A percentile compares a stretch with the other conserved stretches of the same genome.
These are phyloP conservation scores for Rhinella marina DNA, from an alignment of 2,797 vertebrate species.

Conservation along the genomic window DNA sequence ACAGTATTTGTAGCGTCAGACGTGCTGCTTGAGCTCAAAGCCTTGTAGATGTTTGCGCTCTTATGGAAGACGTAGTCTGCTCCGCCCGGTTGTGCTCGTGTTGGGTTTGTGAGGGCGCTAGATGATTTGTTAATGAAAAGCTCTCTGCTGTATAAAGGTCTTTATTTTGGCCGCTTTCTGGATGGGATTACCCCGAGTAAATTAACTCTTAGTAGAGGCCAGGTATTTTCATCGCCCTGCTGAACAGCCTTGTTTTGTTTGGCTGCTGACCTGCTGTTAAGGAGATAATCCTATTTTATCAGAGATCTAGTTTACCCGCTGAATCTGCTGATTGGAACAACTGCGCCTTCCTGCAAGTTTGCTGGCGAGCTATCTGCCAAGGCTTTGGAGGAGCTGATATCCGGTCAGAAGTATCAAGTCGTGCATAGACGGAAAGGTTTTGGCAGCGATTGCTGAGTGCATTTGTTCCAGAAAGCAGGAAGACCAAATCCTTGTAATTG, in stretches of 20 bases:
- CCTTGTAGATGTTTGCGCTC: too few species aligned
- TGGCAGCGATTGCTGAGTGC: conserved; percentile 19
- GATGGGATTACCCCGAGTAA: not conserved
- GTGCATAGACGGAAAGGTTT: conserved; percentile 10
- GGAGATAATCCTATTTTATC: conserved; percentile 29
- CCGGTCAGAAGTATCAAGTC: not conserved
- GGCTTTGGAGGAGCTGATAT: conserved; percentile 8
- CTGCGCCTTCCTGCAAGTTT: conserved; percentile 7
- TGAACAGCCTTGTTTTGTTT: conserved; percentile 18
- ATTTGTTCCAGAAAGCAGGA: conserved; percentile 46
- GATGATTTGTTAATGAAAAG: not conserved
- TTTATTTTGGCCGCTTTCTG: not conserved
- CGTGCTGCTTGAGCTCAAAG: too few species aligned
- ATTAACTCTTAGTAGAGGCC: not conserved
- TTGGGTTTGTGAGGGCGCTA: not conserved
- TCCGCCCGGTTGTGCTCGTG: too few species aligned
- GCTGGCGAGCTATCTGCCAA: not conserved
- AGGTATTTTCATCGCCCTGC: not conserved
- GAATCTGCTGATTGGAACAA: not conserved
- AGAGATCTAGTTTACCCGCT: not conserved
- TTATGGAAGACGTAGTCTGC: too few species aligned
- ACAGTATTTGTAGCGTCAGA: too few species aligned
- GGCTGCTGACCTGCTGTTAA: conserved; percentile 19
- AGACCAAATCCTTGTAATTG: conserved; percentile 18
- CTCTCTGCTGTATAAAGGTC: not conserved